Conservation (phyloP, 1,140 invertebrate species). For the Bombus soroeensis region DNA sequence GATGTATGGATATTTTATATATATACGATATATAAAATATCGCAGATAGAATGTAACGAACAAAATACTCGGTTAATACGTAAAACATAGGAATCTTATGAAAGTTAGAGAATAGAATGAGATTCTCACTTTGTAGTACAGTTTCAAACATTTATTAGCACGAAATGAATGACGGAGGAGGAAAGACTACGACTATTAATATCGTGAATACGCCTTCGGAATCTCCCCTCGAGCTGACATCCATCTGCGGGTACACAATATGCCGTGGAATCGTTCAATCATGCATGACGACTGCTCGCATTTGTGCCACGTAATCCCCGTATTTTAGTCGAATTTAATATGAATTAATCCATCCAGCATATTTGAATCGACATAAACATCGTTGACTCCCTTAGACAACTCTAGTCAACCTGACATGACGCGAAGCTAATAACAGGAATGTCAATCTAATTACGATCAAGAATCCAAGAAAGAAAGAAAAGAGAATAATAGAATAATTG, state of each 20-base stretch:
- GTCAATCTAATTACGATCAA: neutral
- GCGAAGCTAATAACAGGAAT: neutral
- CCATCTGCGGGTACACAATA: slow-evolving; percentile 31
- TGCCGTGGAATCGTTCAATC: slow-evolving; percentile 41
- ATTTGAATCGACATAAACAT: neutral
- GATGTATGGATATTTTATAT: neutral
- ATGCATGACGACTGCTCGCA: slow-evolving; percentile 17
- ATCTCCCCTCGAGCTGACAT: slow-evolving; percentile 38
- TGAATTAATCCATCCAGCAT: slow-evolving; percentile 6
- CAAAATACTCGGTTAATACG: no score
- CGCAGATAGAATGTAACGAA: no score
- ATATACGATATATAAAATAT: neutral
- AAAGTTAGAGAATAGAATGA: neutral
- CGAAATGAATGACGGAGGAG: no score
- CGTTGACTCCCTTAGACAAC: neutral
- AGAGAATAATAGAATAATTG: neutral
- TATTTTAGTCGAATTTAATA: slow-evolving; percentile 35
- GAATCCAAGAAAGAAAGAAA: no score
- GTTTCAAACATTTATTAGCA: neutral
- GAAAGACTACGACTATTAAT: slow-evolving; percentile 2
- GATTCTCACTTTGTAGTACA: neutral
- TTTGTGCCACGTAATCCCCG: slow-evolving; percentile 33
- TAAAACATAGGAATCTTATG: neutral
- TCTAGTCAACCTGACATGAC: neutral
- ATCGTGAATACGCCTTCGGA: slow-evolving; percentile 46